phyloP scores from a whole-genome alignment of 2,888 invertebrate genomes.

The Cremastobaeus sp. region DNA sequence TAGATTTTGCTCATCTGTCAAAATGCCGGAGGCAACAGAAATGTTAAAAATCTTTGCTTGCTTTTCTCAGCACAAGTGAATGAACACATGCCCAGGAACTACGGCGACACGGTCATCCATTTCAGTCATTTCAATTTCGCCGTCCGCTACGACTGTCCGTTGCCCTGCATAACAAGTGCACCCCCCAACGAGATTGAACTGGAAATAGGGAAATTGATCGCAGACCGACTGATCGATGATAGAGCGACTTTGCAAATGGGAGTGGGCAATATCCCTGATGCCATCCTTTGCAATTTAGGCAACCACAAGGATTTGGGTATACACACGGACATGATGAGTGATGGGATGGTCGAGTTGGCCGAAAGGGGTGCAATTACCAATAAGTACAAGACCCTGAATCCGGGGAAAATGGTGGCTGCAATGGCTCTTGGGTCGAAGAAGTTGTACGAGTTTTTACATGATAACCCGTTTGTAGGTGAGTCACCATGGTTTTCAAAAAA shows the following conservation, averaged over 20 bases:
- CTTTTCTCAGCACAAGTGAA: conserved; percentile 80
- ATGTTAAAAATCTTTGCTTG: not conserved
- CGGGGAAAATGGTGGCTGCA: conserved; percentile 82
- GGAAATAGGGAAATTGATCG: conserved; percentile 82
- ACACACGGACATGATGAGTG: conserved; percentile 83
- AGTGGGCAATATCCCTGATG: conserved; percentile 83
- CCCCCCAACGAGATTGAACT: conserved; percentile 79
- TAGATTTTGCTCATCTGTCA: no score
- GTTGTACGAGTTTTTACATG: conserved; percentile 82
- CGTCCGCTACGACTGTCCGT: conserved; percentile 78
- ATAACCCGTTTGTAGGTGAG: conserved; percentile 82
- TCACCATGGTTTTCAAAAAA: conserved; percentile 1
- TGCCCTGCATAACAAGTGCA: conserved; percentile 78
- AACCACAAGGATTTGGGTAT: conserved; percentile 83
- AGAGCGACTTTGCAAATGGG: conserved; percentile 84
- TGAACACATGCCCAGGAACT: conserved; percentile 82
- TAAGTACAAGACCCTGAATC: conserved; percentile 80
- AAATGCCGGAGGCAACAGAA: no score
- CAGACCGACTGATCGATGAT: conserved; percentile 81
- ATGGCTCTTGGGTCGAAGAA: conserved; percentile 81
- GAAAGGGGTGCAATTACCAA: conserved; percentile 82
- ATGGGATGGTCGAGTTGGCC: conserved; percentile 82
- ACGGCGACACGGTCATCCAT: conserved; percentile 82
- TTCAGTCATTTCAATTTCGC: conserved; percentile 82
- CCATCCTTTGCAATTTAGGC: conserved; percentile 80